Evolutionary conservation across 2,797 vertebrate genomes (phyloP).

Genomic region (Chelmon rostratus): DNA sequence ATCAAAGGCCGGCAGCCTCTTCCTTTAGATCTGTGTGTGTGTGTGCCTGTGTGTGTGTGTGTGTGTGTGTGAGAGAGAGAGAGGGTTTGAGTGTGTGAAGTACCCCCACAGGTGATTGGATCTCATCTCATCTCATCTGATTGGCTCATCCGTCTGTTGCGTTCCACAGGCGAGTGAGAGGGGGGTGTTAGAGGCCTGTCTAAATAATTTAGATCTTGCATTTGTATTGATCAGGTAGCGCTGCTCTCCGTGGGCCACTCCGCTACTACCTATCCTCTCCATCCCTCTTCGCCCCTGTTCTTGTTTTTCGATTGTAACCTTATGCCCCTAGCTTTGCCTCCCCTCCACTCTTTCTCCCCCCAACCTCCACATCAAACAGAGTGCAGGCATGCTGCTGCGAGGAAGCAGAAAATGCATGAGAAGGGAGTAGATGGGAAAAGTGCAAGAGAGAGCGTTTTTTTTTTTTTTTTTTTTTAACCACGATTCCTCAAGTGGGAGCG

Average conservation of each 20-base stretch:
- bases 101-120: constrained; percentile 80
- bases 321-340: constrained; percentile 62
- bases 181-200: constrained; percentile 68
- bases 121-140: constrained; percentile 77
- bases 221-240: constrained; percentile 84
- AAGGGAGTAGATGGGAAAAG: constrained; percentile 56
- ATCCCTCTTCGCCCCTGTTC: constrained; percentile 52
- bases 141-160: constrained; percentile 77
- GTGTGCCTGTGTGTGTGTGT: constrained; percentile 45
- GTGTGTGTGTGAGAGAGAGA: constrained; percentile 14
- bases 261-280: constrained; percentile 57
- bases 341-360: constrained; percentile 32
- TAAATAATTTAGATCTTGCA: constrained; percentile 87
- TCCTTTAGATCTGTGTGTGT: constrained; percentile 64
- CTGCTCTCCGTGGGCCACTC: constrained; percentile 66
- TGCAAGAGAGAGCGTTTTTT: constrained; percentile 50
- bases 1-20: constrained; percentile 80
- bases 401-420: constrained; percentile 64
- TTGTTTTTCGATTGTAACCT: constrained; percentile 72
- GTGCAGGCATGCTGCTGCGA: constrained; percentile 61
- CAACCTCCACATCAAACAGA: constrained; percentile 70
- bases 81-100: constrained; percentile 48
- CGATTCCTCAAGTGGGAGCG: constrained; percentile 48
- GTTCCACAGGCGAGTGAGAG: constrained; percentile 64
- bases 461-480: constrained; percentile 40